These are phyloP conservation scores for Anthrax anthrax DNA, from an alignment of 2,888 invertebrate genomes.

Conservation along the genomic window DNA sequence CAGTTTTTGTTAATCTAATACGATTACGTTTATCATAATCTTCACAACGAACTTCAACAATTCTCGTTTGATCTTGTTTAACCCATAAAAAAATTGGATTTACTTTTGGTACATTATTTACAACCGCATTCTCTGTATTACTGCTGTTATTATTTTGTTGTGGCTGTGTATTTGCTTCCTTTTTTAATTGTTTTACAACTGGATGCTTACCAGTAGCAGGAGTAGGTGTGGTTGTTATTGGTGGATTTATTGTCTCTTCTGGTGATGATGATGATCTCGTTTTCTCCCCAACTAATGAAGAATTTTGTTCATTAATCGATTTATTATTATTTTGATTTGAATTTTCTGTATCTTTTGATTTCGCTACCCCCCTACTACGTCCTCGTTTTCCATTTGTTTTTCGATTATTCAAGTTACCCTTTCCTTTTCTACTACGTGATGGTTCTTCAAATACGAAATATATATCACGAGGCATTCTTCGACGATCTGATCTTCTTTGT, in stretches of 20 bases:
- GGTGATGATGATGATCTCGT: neutral
- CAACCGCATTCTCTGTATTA: neutral
- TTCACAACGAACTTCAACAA: conserved; percentile 73
- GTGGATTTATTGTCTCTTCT: neutral
- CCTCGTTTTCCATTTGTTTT: conserved; percentile 8
- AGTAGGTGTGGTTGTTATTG: neutral
- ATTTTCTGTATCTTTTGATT: conserved; percentile 17
- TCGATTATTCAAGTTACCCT: conserved; percentile 13
- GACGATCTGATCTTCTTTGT: conserved; percentile 30
- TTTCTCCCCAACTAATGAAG: no score
- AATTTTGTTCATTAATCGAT: neutral
- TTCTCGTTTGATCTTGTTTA: conserved; percentile 62
- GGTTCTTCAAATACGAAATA: conserved; percentile 31
- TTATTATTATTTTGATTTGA: neutral
- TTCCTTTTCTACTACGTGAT: conserved; percentile 20
- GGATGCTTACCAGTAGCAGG: no score
- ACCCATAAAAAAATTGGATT: conserved; percentile 79
- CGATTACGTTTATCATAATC: conserved; percentile 78
- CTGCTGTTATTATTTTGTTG: neutral
- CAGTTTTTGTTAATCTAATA: conserved; percentile 66
- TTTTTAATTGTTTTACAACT: neutral
- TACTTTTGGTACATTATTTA: conserved; percentile 40
- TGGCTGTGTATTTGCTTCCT: neutral
- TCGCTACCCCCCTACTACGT: conserved; percentile 20
- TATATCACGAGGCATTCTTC: conserved; percentile 32